These are phyloP conservation scores for Gambusia affinis DNA, from an alignment of 2,113 vertebrate species.

Conservation along the genomic window DNA sequence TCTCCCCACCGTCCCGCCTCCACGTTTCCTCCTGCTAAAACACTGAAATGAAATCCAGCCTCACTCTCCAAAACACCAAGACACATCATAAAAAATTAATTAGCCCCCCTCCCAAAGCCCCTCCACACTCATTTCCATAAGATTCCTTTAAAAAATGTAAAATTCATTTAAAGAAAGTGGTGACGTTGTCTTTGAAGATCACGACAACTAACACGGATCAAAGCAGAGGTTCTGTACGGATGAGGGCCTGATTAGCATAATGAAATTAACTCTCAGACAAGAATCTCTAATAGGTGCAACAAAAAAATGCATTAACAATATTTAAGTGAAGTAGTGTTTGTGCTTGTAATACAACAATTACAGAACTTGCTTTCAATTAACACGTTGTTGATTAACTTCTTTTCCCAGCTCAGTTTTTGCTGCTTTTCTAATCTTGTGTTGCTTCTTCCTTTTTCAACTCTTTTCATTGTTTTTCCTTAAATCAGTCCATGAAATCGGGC, in stretches of 20 bases:
- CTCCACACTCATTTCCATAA: constrained; percentile 92
- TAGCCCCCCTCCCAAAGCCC: constrained; percentile 85
- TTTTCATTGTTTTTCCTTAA: constrained; percentile 62
- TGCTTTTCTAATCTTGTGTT: neutral
- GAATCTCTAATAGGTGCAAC: constrained; percentile 99
- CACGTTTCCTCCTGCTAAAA: constrained; percentile 86
- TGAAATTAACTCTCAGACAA: constrained; percentile 99
- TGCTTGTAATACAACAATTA: constrained; percentile 97
- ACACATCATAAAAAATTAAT: constrained; percentile 99
- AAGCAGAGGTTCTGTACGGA: constrained; percentile 97
- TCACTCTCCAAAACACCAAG: constrained; percentile 90
- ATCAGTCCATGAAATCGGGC: constrained; percentile 72
- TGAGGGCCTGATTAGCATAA: constrained; percentile 99
- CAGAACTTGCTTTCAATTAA: constrained; percentile 97
- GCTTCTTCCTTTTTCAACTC: constrained; percentile 37
- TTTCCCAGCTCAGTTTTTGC: constrained; percentile 68
- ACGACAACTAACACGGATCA: constrained; percentile 99
- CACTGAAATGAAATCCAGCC: constrained; percentile 91
- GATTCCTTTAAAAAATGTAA: constrained; percentile 97
- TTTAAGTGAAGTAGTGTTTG: constrained; percentile 98
- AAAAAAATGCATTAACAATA: constrained; percentile 97
- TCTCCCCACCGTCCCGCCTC: constrained; percentile 24
- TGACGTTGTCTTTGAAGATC: constrained; percentile 99
- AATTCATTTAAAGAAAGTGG: constrained; percentile 99
- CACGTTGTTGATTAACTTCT: constrained; percentile 96